Conservation (phyloP, 2,113 vertebrate species). For the Barbus barbus region DNA sequence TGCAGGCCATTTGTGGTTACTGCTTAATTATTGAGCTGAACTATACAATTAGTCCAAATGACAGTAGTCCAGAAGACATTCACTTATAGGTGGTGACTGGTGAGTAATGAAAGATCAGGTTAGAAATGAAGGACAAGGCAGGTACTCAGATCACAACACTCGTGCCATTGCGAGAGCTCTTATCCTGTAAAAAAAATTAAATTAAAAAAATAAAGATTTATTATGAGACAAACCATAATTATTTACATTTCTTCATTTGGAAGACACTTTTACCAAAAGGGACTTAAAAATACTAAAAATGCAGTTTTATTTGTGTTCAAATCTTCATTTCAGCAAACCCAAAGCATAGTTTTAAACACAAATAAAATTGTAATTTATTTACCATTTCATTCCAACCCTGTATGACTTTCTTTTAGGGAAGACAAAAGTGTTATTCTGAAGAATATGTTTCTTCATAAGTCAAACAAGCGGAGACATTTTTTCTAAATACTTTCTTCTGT, state of each 20-base stretch:
- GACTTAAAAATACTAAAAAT: background rate
- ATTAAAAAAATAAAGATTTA: no score
- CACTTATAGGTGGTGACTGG: background rate
- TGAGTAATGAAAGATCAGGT: conserved; percentile 42
- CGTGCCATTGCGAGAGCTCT: conserved; percentile 86
- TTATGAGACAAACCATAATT: background rate
- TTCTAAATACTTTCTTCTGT: no score
- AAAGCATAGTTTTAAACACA: no score
- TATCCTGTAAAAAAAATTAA: conserved; percentile 82
- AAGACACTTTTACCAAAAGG: background rate
- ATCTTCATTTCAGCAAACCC: no score
- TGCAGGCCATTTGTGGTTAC: background rate
- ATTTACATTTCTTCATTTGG: background rate
- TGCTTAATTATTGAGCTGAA: background rate
- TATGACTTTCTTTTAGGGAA: no score
- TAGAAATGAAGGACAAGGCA: conserved; percentile 49
- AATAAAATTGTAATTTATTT: no score
- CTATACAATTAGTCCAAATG: background rate
- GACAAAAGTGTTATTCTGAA: no score
- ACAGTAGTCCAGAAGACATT: background rate
- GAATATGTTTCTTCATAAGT: no score
- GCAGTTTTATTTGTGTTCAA: no score
- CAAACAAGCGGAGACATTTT: no score
- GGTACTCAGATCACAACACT: conserved; percentile 89
- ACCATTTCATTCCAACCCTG: no score